Evolutionary conservation across 1,140 invertebrate genomes (phyloP).

Genomic region (Orius laevigatus): DNA sequence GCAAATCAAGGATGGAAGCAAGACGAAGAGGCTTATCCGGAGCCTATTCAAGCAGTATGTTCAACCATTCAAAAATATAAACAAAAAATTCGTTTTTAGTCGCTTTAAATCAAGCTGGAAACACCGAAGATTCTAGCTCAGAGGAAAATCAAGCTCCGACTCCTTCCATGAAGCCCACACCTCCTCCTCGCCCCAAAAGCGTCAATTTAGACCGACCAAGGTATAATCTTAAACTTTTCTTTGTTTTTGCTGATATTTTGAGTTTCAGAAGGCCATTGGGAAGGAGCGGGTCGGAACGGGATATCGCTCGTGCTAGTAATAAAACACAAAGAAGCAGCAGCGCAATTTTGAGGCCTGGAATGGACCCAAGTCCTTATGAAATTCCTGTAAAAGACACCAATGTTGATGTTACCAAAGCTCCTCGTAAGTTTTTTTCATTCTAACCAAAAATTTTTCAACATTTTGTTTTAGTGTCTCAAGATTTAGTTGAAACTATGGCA

Average conservation of each 20-base stretch:
- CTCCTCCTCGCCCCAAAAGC: slow-evolving; percentile 29
- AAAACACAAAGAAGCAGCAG: slow-evolving; percentile 25
- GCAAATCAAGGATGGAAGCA: slow-evolving; percentile 27
- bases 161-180: slow-evolving; percentile 23
- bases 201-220: slow-evolving; percentile 21
- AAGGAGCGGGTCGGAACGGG: slow-evolving; percentile 35
- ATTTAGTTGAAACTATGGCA: slow-evolving; percentile 43
- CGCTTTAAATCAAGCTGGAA: slow-evolving; percentile 42
- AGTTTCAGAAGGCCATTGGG: slow-evolving; percentile 21
- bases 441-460: background rate
- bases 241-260: background rate
- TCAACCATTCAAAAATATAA: no score
- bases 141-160: slow-evolving; percentile 34
- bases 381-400: slow-evolving; percentile 29
- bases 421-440: slow-evolving; percentile 26
- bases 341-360: slow-evolving; percentile 19
- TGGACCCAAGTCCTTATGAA: slow-evolving; percentile 31
- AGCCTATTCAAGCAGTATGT: slow-evolving; percentile 47
- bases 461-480: slow-evolving; percentile 38
- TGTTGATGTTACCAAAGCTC: slow-evolving; percentile 31
- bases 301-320: slow-evolving; percentile 27
- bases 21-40: slow-evolving; percentile 40
- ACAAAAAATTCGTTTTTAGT: slow-evolving; percentile 26
- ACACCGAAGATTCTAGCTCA: slow-evolving; percentile 60
- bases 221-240: slow-evolving; percentile 16